These are phyloP conservation scores for Labrus mixtus DNA, from an alignment of 2,113 vertebrate species.

Conservation along the genomic window DNA sequence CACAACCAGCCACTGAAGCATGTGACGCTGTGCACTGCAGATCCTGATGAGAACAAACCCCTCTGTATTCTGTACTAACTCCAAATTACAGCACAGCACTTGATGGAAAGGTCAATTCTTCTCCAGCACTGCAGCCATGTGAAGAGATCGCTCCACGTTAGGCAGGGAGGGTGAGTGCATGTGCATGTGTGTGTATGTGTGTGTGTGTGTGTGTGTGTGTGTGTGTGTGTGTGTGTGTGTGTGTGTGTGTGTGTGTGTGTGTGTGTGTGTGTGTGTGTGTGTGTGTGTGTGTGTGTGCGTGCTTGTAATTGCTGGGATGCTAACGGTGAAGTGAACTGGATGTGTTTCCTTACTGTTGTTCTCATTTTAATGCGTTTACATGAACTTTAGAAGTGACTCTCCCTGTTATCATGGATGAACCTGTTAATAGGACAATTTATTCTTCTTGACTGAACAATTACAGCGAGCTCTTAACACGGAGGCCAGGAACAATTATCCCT, in stretches of 20 bases:
- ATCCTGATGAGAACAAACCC: constrained; percentile 20
- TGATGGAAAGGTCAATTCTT: constrained; percentile 53
- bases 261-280: not conserved
- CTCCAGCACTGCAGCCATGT: constrained; percentile 23
- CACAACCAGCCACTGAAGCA: not conserved
- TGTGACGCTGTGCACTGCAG: not conserved
- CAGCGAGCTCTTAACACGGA: not conserved
- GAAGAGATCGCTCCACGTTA: constrained; percentile 25
- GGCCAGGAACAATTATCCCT: not conserved
- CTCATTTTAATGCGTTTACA: not conserved
- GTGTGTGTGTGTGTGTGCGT: constrained; percentile 4
- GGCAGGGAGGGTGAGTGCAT: not conserved
- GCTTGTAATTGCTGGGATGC: not conserved
- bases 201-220: not conserved
- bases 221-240: not conserved
- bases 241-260: not conserved
- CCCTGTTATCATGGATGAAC: constrained; percentile 6
- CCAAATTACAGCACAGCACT: constrained; percentile 19
- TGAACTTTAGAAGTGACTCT: constrained; percentile 3
- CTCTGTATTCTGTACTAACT: constrained; percentile 1
- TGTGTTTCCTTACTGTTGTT: not conserved
- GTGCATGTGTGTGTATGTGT: not conserved
- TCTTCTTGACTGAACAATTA: constrained; percentile 9
- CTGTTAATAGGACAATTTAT: constrained; percentile 14
- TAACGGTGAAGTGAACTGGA: not conserved